Evolutionary conservation across 2,888 invertebrate species (phyloP), one percentile per base, ranked within the genome.

Genomic region (Cetonia aurata): DNA sequence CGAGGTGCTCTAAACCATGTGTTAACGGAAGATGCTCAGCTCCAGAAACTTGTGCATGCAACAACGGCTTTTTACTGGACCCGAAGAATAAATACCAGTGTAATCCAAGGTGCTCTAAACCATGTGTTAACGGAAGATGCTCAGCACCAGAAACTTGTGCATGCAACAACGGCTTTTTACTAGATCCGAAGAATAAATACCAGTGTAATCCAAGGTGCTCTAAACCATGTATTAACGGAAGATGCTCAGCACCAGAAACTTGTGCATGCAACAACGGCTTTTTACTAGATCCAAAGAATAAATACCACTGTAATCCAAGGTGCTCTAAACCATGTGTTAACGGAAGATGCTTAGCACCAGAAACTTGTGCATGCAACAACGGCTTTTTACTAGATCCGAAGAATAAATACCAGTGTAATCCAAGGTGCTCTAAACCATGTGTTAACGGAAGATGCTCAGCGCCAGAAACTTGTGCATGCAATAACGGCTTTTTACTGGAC

Each of bases 71-170:
- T 25, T 10, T 48, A 15, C 8, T 10, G 10, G 68, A 71, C 52
- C 37, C 67, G 0, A 69, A 60, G 50, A 42, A 70, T 42, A 72
- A 72, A 46, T 67, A 70, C 19, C 53, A 46, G 12, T 75, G 76
- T 52, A 44, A 70, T 25, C 71, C 75, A 9, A n/a, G 65, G n/a
- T 76, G 76, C 42, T 56, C 70, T 1, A 68, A 74, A 6, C 69
- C 73, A 1, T 86, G 86, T 66, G 70, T 71, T 0, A 80, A 85
- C 65, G 85, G 84, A 9, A 71, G 73, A 4, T 84, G 83, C 48
- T 46, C 62, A 9, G 33, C 67, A 13, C 72, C 73, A 10, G 73
- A 72, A 67, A 72, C 55, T 1, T 73, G 73, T 44, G 25, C 56
- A 9, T 73, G 74, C 52, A 69, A 68, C 10, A 31, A 6, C 37